Evolutionary conservation across 2,888 invertebrate species (phyloP), one percentile per base, ranked within the genome.

Genomic region (Panorpa germanica): DNA sequence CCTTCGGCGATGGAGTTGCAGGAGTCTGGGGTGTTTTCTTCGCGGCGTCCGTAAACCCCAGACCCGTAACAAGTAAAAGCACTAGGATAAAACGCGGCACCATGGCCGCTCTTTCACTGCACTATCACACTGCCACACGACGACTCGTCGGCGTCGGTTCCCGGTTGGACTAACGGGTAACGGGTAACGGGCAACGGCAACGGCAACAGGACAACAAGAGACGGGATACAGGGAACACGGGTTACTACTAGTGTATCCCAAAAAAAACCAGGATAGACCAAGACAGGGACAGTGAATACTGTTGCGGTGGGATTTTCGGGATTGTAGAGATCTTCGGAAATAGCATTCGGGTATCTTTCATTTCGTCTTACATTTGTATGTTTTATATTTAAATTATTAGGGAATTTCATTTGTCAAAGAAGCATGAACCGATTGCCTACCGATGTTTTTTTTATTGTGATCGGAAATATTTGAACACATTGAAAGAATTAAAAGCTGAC

Each of bases 61-160:
- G 55, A 57, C 57, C 52, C 45, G 49, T 55, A 55, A 57, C 53
- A 48, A 65, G 59, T 53, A 65, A 59, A 54, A 65, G 55, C 46
- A 57, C 48, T 46, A 54, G 55, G 53, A 52, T 49, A 53, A 57
- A 52, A 56, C 55, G 57, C 51, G 59, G 57, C 55, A 58, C 58
- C 60, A 59, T 60, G 37, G 34, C 37, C 54, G 53, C 56, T 52
- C n/a, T n/a, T n/a, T n/a, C n/a, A n/a, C n/a, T n/a, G n/a, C n/a
- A n/a, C n/a, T n/a, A n/a, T n/a, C 57, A 42, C 22, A 31, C 36
- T 50, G 53, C 57, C 54, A 57, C 57, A 58, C 59, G 54, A 56
- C 28, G 50, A 58, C 58, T 57, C 57, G 50, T 42, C 43, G 45
- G 43, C 46, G 49, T 48, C 38, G 39, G 44, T 44, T 44, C 45